Conservation (phyloP, 2,113 vertebrate species). For the Zosterops lateralis region DNA sequence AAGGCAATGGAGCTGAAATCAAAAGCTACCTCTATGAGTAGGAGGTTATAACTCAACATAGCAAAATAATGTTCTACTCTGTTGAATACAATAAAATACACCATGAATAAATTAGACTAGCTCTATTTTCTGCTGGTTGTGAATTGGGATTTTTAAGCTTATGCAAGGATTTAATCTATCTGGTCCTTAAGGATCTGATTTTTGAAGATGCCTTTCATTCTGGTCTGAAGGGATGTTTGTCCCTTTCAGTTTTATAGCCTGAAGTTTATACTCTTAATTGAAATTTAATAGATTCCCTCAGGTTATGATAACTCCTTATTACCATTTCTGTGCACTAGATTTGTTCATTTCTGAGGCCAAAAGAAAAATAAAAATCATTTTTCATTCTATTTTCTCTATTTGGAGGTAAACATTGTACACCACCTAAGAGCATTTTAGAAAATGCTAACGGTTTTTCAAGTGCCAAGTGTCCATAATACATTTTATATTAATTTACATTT, state of each 20-base stretch:
- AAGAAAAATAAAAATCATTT: background rate
- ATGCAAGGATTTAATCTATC: slow-evolving; percentile 60
- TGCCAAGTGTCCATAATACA: background rate
- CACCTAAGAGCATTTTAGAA: background rate
- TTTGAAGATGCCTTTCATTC: slow-evolving; percentile 71
- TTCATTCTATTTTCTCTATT: background rate
- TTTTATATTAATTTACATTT: background rate
- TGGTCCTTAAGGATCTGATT: slow-evolving; percentile 57
- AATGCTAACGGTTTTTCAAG: background rate
- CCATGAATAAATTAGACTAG: slow-evolving; percentile 57
- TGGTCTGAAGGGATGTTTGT: slow-evolving; percentile 60
- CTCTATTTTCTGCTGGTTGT: slow-evolving; percentile 48
- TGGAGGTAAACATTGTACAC: background rate
- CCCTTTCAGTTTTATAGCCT: slow-evolving; percentile 46
- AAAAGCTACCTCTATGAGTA: slow-evolving; percentile 67
- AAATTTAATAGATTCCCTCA: slow-evolving; percentile 59
- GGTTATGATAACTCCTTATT: slow-evolving; percentile 50
- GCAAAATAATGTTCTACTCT: slow-evolving; percentile 45
- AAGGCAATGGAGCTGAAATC: slow-evolving; percentile 76
- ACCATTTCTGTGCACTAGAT: background rate
- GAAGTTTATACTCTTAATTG: slow-evolving; percentile 54
- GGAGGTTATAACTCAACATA: slow-evolving; percentile 57
- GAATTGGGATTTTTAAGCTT: slow-evolving; percentile 58
- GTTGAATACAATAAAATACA: slow-evolving; percentile 25
- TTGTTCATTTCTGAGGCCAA: background rate